These are phyloP conservation scores for Tangara arthus DNA, from an alignment of 2,797 vertebrate genomes.

Conservation along the genomic window DNA sequence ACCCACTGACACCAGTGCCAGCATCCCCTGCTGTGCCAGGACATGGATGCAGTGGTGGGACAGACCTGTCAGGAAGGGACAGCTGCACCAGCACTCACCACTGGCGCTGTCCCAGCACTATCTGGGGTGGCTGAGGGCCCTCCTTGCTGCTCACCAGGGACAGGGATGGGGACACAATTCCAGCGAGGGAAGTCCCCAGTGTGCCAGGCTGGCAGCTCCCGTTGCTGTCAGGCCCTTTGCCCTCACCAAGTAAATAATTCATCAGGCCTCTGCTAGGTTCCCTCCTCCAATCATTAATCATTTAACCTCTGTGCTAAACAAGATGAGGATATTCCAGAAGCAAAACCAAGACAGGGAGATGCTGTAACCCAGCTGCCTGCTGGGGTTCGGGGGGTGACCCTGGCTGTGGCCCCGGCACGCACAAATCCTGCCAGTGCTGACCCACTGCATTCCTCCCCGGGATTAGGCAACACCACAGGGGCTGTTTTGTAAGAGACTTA, in stretches of 20 bases:
- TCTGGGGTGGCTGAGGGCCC: not conserved
- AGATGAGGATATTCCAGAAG: not conserved
- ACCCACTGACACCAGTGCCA: not conserved
- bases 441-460: not conserved
- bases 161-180: not conserved
- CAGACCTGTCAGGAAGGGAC: not conserved
- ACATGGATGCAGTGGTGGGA: rapidly evolving
- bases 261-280: not conserved
- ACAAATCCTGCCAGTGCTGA: not conserved
- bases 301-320: not conserved
- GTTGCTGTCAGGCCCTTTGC: not conserved
- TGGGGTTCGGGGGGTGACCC: not conserved
- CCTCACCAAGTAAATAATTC: not conserved
- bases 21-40: not conserved
- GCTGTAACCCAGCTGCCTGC: not conserved
- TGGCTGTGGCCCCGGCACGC: not conserved
- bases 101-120: not conserved
- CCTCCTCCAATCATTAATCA: not conserved
- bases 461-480: not conserved
- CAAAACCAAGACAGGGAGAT: not conserved
- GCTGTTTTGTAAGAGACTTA: conserved; percentile 7
- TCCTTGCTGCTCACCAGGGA: not conserved
- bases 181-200: rapidly evolving
- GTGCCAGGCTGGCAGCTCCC: not conserved
- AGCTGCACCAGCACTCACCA: not conserved